Evolutionary conservation across 2,888 invertebrate species (phyloP), one percentile per base, ranked within the genome.

Genomic region (Acanthosepion lycidas): DNA sequence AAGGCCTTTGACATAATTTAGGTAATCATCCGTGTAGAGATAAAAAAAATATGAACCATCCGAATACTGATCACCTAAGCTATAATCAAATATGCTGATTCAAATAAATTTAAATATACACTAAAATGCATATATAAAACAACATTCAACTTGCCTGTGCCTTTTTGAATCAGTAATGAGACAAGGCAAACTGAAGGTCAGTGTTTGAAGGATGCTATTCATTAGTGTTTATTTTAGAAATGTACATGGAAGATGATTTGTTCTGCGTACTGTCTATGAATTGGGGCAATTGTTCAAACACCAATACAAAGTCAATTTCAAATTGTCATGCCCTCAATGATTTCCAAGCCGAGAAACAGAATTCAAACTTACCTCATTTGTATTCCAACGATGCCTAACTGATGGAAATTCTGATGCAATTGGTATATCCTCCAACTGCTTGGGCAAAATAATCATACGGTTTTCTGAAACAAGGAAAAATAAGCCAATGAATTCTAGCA

Each of bases 341-440:
- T 78, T 78, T 78, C 9, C n/a, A 78, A 6, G 33, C 78, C 3
- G 28, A 28, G 28, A 9, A n/a, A 33, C 78, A n/a, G n/a, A 93
- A 93, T 53, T n/a, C n/a, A 49, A 55, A 92, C 95, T 98, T 97
- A 99, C 99, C 98, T 99, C 99, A 98, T 99, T 99, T 97, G 99
- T 99, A 98, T 99, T 99, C 99, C 99, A 99, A 96, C 99, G 98
- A 98, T 99, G 99, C 97, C 99, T 98, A 98, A 99, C 99, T 96
- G 98, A 98, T 96, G 99, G 99, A 98, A 99, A 99, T 98, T 99
- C 99, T 98, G 99, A 99, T 95, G 99, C 99, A 97, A 99, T 98
- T 96, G 99, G 99, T 97, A 99, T 98, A 97, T 99, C 99, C 98
- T 99, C 99, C 98, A 99, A 98, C 98, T 99, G 96, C 94, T 96